Conservation (phyloP, 1,140 invertebrate species). For the Ptiloglossa arizonensis region DNA sequence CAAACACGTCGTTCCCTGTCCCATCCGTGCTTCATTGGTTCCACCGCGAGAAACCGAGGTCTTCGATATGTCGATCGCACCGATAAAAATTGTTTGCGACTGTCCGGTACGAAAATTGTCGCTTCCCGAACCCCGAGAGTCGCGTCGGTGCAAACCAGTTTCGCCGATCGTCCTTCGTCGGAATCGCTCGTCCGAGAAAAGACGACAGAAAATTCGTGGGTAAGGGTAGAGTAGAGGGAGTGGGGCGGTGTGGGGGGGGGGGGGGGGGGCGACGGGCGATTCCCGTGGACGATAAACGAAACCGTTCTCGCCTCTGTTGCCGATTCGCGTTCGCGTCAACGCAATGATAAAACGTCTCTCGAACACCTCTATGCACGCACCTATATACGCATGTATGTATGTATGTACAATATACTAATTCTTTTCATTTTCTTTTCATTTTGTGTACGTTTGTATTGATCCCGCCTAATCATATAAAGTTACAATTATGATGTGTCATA, state of each 20-base stretch:
- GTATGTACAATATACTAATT: slow-evolving; percentile 78
- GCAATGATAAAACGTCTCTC: slow-evolving; percentile 43
- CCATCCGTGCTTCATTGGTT: neutral
- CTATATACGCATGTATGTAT: slow-evolving; percentile 58
- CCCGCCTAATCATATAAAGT: slow-evolving; percentile 77
- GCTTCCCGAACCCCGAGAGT: neutral
- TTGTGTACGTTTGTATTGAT: slow-evolving; percentile 69
- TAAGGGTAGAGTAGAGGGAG: too few relatives aligned
- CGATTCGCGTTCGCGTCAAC: slow-evolving; percentile 25
- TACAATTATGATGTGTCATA: slow-evolving; percentile 79
- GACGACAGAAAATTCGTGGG: too few relatives aligned
- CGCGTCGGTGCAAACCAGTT: too few relatives aligned
- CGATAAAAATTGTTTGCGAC: neutral
- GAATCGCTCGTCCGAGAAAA: neutral
- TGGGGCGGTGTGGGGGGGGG: too few relatives aligned
- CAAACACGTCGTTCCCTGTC: neutral
- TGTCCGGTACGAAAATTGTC: too few relatives aligned
- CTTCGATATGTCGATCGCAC: slow-evolving; percentile 37
- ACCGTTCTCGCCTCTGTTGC: too few relatives aligned
- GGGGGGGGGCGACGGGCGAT: too few relatives aligned
- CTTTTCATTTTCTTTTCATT: slow-evolving; percentile 38
- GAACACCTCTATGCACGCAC: too few relatives aligned
- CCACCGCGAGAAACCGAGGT: neutral
- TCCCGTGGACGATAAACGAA: neutral
- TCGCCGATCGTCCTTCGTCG: neutral